These are phyloP conservation scores for Pyrgilauda ruficollis DNA, from an alignment of 2,113 vertebrate species.

Conservation along the genomic window DNA sequence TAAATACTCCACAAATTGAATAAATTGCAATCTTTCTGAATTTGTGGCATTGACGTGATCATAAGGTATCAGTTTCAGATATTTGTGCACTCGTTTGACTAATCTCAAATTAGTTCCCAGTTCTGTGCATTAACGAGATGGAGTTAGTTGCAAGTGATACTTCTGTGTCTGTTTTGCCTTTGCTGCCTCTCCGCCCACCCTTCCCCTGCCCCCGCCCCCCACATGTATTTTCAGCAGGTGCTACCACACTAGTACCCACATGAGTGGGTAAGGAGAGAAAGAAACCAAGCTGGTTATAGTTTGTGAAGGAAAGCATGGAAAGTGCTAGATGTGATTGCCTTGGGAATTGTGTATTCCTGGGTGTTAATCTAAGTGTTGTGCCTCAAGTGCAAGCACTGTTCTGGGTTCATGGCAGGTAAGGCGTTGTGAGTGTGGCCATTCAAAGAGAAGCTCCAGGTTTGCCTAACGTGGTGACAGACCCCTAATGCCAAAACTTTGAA, in stretches of 20 bases:
- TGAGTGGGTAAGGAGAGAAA: not conserved
- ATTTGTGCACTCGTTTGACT: not conserved
- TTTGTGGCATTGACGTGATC: not conserved
- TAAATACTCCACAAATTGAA: not conserved
- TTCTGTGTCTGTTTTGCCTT: not conserved
- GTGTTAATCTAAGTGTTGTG: not conserved
- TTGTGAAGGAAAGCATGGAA: not conserved
- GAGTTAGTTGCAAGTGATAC: not conserved
- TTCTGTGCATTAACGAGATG: not conserved
- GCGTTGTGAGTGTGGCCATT: accelerated
- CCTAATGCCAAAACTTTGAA: not conserved
- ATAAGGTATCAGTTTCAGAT: not conserved
- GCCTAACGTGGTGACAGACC: not conserved
- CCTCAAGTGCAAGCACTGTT: not conserved
- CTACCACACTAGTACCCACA: not conserved
- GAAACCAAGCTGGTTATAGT: not conserved
- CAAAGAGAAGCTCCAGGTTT: not conserved
- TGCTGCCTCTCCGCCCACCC: accelerated
- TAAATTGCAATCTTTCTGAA: not conserved
- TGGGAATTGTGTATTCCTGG: not conserved
- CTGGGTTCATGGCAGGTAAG: not conserved
- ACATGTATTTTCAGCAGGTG: not conserved
- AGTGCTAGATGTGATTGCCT: not conserved
- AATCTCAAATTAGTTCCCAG: not conserved
- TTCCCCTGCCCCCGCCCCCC: too few relatives aligned